A percentile compares a stretch with the other conserved stretches of the same genome.
Conservation (phyloP, 2,113 vertebrate genomes). For the Ctenomys sociabilis region DNA sequence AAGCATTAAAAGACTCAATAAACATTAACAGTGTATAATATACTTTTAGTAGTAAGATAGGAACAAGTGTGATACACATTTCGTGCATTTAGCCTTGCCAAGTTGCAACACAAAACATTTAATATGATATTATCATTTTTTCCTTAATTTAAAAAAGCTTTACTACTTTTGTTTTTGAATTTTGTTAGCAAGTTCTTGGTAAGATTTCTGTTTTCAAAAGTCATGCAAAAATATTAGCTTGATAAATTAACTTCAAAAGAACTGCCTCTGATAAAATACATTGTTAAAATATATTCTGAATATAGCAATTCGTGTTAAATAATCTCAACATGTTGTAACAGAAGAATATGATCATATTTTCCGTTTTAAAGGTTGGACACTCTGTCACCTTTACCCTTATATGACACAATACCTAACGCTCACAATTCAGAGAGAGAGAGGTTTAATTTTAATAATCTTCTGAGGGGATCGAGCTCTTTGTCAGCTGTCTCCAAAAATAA, state of each 20-base stretch:
- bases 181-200: not conserved
- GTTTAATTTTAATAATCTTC: not conserved
- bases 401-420: not conserved
- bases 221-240: not conserved
- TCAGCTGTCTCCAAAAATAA: not conserved
- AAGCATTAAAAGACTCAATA: slow-evolving; percentile 58
- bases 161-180: not conserved
- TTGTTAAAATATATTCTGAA: not conserved
- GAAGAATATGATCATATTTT: not conserved
- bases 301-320: not conserved
- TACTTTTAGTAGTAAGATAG: slow-evolving; percentile 29
- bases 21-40: slow-evolving; percentile 55
- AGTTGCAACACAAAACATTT: not conserved
- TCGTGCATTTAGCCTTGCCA: slow-evolving; percentile 11
- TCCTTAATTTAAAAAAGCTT: not conserved
- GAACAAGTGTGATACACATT: slow-evolving; percentile 29
- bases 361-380: not conserved
- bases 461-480: not conserved
- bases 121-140: not conserved
- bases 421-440: not conserved
- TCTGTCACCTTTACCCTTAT: not conserved
- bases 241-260: not conserved
- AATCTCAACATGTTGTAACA: not conserved
- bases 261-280: not conserved
- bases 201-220: not conserved